Percentiles rank a stretch among this genome's conserved stretches.
Conservation (phyloP, 2,888 invertebrate genomes). For the Chymomyza amoena region DNA sequence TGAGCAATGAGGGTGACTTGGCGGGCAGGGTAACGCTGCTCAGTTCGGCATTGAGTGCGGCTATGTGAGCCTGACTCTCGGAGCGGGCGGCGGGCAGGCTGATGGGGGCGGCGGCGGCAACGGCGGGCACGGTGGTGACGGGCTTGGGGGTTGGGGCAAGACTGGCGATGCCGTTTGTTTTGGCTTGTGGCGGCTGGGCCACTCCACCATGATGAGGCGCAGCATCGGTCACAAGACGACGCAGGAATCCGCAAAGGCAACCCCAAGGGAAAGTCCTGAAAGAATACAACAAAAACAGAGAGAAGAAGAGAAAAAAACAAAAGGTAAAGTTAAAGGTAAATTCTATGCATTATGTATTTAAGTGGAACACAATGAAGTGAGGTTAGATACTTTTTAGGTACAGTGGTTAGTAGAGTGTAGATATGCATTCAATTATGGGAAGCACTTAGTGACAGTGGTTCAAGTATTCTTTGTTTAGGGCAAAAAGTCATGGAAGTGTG, state of each 20-base stretch:
- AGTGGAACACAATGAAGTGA: conserved; percentile 66
- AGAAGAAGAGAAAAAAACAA: conserved; percentile 15
- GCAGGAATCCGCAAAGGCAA: conserved; percentile 83
- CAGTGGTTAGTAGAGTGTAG: background rate
- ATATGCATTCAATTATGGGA: background rate
- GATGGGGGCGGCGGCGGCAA: conserved; percentile 11
- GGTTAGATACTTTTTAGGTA: conserved; percentile 37
- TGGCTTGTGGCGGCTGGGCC: conserved; percentile 17
- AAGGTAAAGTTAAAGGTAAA: conserved; percentile 39
- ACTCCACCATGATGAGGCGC: conserved; percentile 81
- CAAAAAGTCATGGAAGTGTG: too few relatives aligned
- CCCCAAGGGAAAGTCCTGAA: conserved; percentile 87
- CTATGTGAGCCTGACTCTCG: conserved; percentile 32
- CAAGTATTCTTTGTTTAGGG: background rate
- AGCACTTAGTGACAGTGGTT: background rate
- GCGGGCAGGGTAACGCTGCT: conserved; percentile 64
- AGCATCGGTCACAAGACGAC: conserved; percentile 85
- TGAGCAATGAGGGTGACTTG: conserved; percentile 76
- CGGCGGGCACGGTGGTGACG: conserved; percentile 3
- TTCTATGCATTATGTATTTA: conserved; percentile 63
- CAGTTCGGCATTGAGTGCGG: conserved; percentile 60
- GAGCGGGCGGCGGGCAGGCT: background rate
- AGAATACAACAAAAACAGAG: conserved; percentile 20
- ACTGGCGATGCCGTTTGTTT: background rate
- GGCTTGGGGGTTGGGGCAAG: conserved; percentile 17